These are phyloP conservation scores for Parasteatoda tepidariorum DNA, from an alignment of 1,140 invertebrate species.

Conservation along the genomic window DNA sequence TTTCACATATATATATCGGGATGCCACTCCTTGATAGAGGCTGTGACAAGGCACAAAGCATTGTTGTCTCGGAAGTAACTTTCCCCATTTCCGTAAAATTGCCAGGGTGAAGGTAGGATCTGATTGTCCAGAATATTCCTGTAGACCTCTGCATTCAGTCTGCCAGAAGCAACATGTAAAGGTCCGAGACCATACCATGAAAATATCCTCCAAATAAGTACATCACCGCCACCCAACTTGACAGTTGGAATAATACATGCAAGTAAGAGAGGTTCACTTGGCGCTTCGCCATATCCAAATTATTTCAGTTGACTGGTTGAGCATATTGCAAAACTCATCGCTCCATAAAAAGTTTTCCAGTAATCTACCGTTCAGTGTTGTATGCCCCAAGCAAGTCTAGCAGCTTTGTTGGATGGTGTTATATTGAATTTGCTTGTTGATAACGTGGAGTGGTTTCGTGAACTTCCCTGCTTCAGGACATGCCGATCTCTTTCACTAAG, in stretches of 20 bases:
- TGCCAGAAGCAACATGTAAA: background rate
- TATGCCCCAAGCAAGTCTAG: background rate
- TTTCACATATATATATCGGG: background rate
- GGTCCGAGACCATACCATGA: conserved; percentile 1
- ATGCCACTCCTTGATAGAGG: background rate
- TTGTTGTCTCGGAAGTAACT: background rate
- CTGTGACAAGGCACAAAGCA: background rate
- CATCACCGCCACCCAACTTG: conserved; percentile 1
- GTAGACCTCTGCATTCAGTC: background rate
- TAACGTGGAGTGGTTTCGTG: background rate
- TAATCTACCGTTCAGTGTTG: background rate
- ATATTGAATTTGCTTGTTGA: background rate
- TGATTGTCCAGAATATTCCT: conserved; percentile 4
- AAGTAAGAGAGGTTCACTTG: background rate
- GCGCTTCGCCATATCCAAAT: conserved; percentile 6
- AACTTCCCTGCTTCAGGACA: background rate
- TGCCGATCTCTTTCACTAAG: background rate
- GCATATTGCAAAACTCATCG: background rate
- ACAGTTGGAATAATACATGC: background rate
- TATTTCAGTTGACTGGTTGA: conserved; percentile 1
- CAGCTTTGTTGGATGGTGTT: conserved; percentile 1
- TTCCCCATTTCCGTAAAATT: background rate
- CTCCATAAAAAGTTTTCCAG: conserved; percentile 8
- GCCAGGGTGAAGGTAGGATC: background rate
- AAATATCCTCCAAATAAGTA: background rate